phyloP scores from a whole-genome alignment of 2,113 vertebrate species.

The Drymodes brunneopygia region DNA sequence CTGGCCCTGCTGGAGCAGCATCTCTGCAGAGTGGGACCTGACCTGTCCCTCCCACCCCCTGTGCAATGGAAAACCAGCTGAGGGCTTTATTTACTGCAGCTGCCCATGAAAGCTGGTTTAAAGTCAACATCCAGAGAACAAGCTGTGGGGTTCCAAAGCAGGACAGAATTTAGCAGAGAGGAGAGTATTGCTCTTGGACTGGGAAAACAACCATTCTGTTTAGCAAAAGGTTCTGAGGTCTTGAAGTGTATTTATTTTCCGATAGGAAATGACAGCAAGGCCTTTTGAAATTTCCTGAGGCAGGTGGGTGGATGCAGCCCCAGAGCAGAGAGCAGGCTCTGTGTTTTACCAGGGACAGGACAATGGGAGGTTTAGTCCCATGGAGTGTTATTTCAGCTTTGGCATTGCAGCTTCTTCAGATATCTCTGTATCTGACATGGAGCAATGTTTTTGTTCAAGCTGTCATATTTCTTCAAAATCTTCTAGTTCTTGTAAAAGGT shows the following conservation, averaged over 20 bases:
- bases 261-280: not conserved
- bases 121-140: constrained; percentile 28
- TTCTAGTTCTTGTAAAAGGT: not conserved
- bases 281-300: not conserved
- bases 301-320: not conserved
- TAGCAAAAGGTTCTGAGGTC: not conserved
- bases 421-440: not conserved
- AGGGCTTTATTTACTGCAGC: constrained; percentile 29
- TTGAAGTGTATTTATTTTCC: constrained; percentile 46
- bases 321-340: not conserved
- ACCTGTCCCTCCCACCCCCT: not conserved
- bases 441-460: not conserved
- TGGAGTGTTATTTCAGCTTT: not conserved
- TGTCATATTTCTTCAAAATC: not conserved
- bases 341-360: not conserved
- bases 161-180: not conserved
- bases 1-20: constrained; percentile 1
- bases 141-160: constrained; percentile 9
- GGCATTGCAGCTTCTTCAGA: not conserved
- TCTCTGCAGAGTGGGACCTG: not conserved
- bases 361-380: not conserved
- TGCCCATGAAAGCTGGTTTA: constrained; percentile 35
- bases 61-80: not conserved
- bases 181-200: constrained; percentile 46
- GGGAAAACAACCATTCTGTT: constrained; percentile 12